Conservation (phyloP, 2,888 invertebrate genomes). For the Xiphydria camelus region DNA sequence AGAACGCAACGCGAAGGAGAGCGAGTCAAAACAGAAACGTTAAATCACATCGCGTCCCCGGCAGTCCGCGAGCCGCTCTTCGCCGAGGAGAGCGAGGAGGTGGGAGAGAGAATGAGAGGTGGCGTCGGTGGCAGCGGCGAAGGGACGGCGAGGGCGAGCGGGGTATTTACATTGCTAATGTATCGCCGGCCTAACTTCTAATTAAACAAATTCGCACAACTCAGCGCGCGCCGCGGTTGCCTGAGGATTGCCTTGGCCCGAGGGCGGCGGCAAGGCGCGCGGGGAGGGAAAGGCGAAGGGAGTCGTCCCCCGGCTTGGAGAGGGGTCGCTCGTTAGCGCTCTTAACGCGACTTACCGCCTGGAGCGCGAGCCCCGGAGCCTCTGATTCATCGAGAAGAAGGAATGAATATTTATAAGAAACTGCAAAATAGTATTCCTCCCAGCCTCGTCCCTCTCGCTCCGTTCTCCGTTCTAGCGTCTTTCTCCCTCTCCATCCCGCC, state of each 20-base stretch:
- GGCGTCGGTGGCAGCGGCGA: conserved; percentile 9
- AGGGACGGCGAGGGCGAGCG: conserved; percentile 21
- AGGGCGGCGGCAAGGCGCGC: conserved; percentile 15
- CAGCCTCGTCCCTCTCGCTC: conserved; percentile 6
- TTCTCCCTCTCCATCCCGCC: neutral
- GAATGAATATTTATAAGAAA: conserved; percentile 58
- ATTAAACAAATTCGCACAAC: conserved; percentile 57
- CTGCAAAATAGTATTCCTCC: conserved; percentile 45
- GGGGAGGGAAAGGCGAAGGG: conserved; percentile 11
- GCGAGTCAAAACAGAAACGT: conserved; percentile 35
- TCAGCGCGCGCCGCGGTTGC: conserved; percentile 43
- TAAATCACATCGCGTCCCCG: conserved; percentile 37
- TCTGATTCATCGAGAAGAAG: conserved; percentile 49
- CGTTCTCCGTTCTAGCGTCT: conserved; percentile 1
- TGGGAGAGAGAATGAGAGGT: conserved; percentile 16
- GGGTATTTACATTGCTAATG: conserved; percentile 57
- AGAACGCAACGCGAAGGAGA: conserved; percentile 12
- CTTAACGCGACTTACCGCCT: conserved; percentile 57
- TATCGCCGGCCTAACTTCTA: conserved; percentile 56
- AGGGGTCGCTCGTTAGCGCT: conserved; percentile 57
- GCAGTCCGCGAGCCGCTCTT: conserved; percentile 12
- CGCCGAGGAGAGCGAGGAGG: conserved; percentile 4
- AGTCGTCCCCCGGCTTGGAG: conserved; percentile 21
- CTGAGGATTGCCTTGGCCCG: conserved; percentile 7
- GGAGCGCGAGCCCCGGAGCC: conserved; percentile 45